Percentiles rank a stretch among this genome's conserved stretches.
Conservation (phyloP, 1,140 invertebrate genomes). For the Anastrepha obliqua region DNA sequence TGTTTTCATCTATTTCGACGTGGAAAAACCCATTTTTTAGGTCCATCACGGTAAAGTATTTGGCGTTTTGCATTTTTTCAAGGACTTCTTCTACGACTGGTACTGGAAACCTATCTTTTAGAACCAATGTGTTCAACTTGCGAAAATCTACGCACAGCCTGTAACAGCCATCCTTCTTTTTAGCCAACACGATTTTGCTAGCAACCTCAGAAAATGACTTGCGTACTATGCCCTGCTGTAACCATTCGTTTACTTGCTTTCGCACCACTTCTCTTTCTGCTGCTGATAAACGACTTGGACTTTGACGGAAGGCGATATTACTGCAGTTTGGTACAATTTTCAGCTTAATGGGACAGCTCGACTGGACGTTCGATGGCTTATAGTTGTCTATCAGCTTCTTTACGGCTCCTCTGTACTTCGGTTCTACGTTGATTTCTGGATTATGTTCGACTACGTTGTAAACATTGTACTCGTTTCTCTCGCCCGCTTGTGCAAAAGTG, state of each 20-base stretch:
- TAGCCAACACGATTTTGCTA: conserved; percentile 64
- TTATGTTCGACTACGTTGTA: neutral
- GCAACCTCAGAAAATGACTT: conserved; percentile 58
- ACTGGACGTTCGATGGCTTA: neutral
- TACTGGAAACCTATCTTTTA: conserved; percentile 63
- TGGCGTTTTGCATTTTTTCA: conserved; percentile 59
- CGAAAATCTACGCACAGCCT: conserved; percentile 63
- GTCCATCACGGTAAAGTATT: conserved; percentile 50
- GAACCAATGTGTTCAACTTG: conserved; percentile 60
- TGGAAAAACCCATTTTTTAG: no score
- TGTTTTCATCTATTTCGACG: no score
- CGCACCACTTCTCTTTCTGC: neutral
- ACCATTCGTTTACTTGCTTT: conserved; percentile 51
- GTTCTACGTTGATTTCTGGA: neutral
- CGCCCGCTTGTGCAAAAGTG: neutral
- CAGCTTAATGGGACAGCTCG: neutral
- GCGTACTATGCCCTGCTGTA: conserved; percentile 53
- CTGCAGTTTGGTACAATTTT: neutral
- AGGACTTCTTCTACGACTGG: conserved; percentile 62
- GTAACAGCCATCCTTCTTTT: conserved; percentile 59
- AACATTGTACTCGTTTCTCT: neutral
- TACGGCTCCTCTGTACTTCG: neutral
- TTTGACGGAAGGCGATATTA: neutral
- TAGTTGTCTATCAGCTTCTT: neutral
- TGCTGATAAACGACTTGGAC: neutral